Base-by-base conservation (phyloP, 2,888 invertebrate genomes). In the Ditula angustiorana region DNA sequence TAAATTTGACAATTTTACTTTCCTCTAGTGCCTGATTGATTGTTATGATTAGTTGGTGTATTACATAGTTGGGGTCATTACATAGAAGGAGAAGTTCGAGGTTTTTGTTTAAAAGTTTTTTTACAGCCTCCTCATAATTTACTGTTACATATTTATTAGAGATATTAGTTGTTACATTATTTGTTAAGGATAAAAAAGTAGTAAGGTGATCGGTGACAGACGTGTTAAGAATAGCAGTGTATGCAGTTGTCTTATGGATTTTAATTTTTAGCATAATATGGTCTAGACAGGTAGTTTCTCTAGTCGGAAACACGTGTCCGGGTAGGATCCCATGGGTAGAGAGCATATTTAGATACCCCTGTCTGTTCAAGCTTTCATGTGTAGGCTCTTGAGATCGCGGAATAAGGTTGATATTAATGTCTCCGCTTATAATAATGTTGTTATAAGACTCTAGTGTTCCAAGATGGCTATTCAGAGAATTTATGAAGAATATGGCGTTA, bases 331-430 rank as follows among this genome's bases (percentile, higher is more conserved):
- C 52, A 50, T 63, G 23, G 3, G 24, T 16, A 21, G 65, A 28
- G 5, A 55, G 10, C 26, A 53, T 55, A 13, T 59, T 56, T 47
- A 53, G 23, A 23, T 53, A 53, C 0, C n/a, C 1, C 11, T 13
- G 21, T 53, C 35, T 53, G 30, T 53, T 53, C 23, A n/a, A n/a
- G 19, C n/a, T 21, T 7, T 21, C 35, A 1, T 35, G 8, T 2
- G 33, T 5, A 2, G 52, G 5, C n/a, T 33, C 52, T 23, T 21
- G 11, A 7, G 11, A 3, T 1, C 23, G n/a, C 4, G 21, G 16
- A 47, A 28, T 35, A 4, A 49, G n/a, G 67, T 75, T 72, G 7
- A 75, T 74, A 47, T 75, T 76, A n/a, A 75, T 73, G 37, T 75
- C 73, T 4, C 73, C 76, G 4, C 63, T 52, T 7, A 76, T 53